Percentiles rank a stretch among this genome's conserved stretches.
Conservation (phyloP, 2,888 invertebrate species). For the Tipula lateralis region DNA sequence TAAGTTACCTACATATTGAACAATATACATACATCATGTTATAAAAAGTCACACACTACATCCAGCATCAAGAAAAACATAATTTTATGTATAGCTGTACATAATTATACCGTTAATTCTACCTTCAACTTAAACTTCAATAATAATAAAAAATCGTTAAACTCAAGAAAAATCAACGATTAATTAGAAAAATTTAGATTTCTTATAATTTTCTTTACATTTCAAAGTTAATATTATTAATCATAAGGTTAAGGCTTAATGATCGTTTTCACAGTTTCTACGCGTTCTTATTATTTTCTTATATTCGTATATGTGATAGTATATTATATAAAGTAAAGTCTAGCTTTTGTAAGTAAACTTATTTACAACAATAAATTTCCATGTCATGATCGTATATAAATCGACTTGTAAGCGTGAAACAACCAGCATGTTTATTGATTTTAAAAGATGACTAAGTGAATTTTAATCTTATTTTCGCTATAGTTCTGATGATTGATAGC, state of each 20-base stretch:
- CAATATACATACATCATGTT: neutral
- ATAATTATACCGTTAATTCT: neutral
- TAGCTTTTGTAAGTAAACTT: neutral
- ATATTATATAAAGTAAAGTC: neutral
- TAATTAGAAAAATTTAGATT: neutral
- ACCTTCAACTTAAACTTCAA: neutral
- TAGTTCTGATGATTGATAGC: neutral
- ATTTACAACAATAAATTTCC: neutral
- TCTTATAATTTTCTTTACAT: neutral
- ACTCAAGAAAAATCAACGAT: neutral
- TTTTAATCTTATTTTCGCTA: neutral
- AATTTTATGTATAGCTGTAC: neutral
- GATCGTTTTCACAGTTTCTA: neutral
- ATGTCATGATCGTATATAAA: neutral
- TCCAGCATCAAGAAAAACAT: neutral
- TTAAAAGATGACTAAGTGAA: neutral
- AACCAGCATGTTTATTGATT: neutral
- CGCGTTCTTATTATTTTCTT: neutral
- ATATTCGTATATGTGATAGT: neutral
- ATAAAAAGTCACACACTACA: no score
- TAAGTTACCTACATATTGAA: no score
- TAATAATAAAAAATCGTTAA: neutral
- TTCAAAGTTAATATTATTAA: neutral
- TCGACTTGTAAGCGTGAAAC: neutral
- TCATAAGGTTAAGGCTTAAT: neutral